A percentile compares a stretch with the other conserved stretches of the same genome.
phyloP scores from a whole-genome alignment of 1,140 invertebrate species.

The Drosophila lini region DNA sequence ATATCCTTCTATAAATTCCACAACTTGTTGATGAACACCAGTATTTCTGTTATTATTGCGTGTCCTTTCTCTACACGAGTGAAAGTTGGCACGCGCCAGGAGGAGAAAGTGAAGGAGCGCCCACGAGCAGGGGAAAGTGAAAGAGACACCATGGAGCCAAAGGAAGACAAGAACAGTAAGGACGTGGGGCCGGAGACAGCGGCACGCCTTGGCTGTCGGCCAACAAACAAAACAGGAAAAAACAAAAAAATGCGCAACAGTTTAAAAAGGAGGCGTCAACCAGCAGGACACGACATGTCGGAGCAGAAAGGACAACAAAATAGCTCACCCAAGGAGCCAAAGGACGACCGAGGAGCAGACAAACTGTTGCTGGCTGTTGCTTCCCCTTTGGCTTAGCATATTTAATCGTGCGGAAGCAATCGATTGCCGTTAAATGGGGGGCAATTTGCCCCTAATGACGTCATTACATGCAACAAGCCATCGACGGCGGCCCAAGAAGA shows the following conservation, averaged over 20 bases:
- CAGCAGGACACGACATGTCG: conserved; percentile 45
- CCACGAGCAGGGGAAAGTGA: not conserved
- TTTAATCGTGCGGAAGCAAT: conserved; percentile 81
- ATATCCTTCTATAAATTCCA: not conserved
- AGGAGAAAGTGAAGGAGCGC: not conserved
- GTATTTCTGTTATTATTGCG: conserved; percentile 34
- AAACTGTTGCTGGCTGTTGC: conserved; percentile 74
- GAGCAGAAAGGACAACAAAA: conserved; percentile 18
- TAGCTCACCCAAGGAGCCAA: conserved; percentile 1
- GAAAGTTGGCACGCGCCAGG: conserved; percentile 58
- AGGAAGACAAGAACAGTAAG: not conserved
- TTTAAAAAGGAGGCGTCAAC: conserved; percentile 71
- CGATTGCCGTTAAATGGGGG: conserved; percentile 70
- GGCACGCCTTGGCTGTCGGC: conserved; percentile 64
- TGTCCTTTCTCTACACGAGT: conserved; percentile 29
- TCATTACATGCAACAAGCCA: conserved; percentile 66
- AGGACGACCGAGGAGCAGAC: conserved; percentile 18
- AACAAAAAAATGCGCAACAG: conserved; percentile 66
- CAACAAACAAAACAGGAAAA: conserved; percentile 13
- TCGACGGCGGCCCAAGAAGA: conserved; percentile 6
- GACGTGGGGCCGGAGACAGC: not conserved
- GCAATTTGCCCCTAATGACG: conserved; percentile 75
- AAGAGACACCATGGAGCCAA: not conserved
- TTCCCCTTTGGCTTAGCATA: conserved; percentile 56
- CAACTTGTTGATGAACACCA: conserved; percentile 45